These are phyloP conservation scores for Baryphthengus martii DNA, from an alignment of 2,113 vertebrate genomes.

Conservation along the genomic window DNA sequence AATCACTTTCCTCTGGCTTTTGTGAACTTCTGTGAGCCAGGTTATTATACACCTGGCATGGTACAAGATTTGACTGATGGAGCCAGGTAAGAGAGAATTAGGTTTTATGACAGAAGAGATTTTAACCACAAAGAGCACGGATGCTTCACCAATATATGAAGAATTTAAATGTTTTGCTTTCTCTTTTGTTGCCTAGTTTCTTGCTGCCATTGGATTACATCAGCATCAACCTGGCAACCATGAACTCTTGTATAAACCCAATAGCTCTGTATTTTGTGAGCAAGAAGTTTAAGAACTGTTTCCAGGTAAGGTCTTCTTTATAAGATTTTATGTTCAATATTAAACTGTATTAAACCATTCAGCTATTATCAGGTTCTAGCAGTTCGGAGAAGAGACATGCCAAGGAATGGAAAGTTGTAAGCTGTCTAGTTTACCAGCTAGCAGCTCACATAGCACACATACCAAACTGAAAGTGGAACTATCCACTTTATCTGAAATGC, in stretches of 20 bases:
- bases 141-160: neutral
- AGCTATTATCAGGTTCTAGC: neutral
- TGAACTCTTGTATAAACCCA: constrained; percentile 98
- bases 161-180: constrained; percentile 8
- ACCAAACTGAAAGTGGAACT: neutral
- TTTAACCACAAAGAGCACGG: neutral
- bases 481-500: neutral
- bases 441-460: neutral
- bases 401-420: neutral
- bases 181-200: constrained; percentile 77
- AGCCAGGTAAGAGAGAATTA: neutral
- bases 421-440: neutral
- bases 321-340: neutral
- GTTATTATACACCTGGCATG: neutral
- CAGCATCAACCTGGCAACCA: constrained; percentile 90
- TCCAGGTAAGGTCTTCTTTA: constrained; percentile 82
- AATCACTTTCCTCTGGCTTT: neutral
- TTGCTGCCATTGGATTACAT: constrained; percentile 91
- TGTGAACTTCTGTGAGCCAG: neutral
- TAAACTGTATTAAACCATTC: neutral
- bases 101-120: neutral
- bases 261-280: constrained; percentile 95
- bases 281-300: constrained; percentile 98
- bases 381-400: neutral
- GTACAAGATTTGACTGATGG: neutral